phyloP scores from a whole-genome alignment of 1,140 invertebrate genomes.

The Aleiodes sp. region DNA sequence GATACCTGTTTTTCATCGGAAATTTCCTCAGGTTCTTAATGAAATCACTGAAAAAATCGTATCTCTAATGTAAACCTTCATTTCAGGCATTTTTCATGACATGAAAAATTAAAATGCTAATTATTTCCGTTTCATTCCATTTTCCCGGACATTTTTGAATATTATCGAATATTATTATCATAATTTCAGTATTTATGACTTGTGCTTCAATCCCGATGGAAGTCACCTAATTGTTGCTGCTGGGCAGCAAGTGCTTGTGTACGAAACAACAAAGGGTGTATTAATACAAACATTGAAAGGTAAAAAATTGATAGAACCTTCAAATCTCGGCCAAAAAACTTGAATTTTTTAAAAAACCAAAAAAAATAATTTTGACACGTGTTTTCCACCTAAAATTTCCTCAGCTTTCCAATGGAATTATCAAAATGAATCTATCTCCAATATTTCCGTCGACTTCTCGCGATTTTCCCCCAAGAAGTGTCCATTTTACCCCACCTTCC shows the following conservation, averaged over 20 bases:
- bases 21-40: too few relatives aligned
- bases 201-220: slow-evolving; percentile 96
- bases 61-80: background rate
- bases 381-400: too few relatives aligned
- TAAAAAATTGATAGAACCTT: too few relatives aligned
- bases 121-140: too few relatives aligned
- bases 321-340: slow-evolving; percentile 19
- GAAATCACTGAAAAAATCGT: background rate
- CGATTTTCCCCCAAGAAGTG: background rate
- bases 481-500: background rate
- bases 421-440: too few relatives aligned
- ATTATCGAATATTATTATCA: slow-evolving; percentile 35
- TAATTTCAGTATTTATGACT: slow-evolving; percentile 86
- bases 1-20: too few relatives aligned
- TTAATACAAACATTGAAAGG: slow-evolving; percentile 93
- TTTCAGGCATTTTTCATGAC: too few relatives aligned
- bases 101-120: slow-evolving; percentile 34
- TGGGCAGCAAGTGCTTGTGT: slow-evolving; percentile 91
- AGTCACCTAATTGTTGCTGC: slow-evolving; percentile 93
- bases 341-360: too few relatives aligned
- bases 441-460: too few relatives aligned
- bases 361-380: too few relatives aligned
- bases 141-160: too few relatives aligned
- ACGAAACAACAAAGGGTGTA: slow-evolving; percentile 90
- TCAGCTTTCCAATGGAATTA: too few relatives aligned